Conservation (phyloP, 2,797 vertebrate genomes). For the Melanotaenia trifasciata region DNA sequence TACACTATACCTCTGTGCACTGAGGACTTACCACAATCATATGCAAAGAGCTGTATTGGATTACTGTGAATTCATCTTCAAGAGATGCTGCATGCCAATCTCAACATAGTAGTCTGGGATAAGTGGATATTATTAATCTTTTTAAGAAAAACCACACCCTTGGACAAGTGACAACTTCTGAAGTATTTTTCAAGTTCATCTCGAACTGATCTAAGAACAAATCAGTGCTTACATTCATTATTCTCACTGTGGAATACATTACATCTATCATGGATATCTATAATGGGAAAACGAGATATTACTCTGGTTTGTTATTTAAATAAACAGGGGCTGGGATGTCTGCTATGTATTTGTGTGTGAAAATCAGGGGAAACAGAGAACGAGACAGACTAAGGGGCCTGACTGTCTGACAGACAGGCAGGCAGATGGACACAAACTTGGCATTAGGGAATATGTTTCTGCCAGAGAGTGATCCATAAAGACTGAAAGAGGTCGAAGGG, state of each 20-base stretch:
- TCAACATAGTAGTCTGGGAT: constrained; percentile 41
- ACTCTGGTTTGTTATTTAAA: constrained; percentile 78
- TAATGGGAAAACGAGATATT: constrained; percentile 69
- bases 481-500: constrained; percentile 75
- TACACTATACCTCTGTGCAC: constrained; percentile 39
- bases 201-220: constrained; percentile 45
- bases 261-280: constrained; percentile 44
- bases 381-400: constrained; percentile 73
- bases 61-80: constrained; percentile 52
- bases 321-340: constrained; percentile 75
- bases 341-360: constrained; percentile 80
- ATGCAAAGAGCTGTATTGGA: constrained; percentile 54
- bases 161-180: constrained; percentile 44
- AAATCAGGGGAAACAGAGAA: constrained; percentile 58
- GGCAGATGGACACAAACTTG: constrained; percentile 77
- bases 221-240: constrained; percentile 55
- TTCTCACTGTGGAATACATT: constrained; percentile 51
- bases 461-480: constrained; percentile 80
- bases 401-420: constrained; percentile 85
- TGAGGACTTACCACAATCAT: constrained; percentile 46
- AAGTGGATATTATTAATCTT: constrained; percentile 51
- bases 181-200: constrained; percentile 42
- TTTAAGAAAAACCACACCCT: constrained; percentile 33
- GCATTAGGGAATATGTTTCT: constrained; percentile 80
- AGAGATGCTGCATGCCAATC: constrained; percentile 51